These are phyloP conservation scores for Vanacampus margaritifer DNA, from an alignment of 2,113 vertebrate genomes.

Conservation along the genomic window DNA sequence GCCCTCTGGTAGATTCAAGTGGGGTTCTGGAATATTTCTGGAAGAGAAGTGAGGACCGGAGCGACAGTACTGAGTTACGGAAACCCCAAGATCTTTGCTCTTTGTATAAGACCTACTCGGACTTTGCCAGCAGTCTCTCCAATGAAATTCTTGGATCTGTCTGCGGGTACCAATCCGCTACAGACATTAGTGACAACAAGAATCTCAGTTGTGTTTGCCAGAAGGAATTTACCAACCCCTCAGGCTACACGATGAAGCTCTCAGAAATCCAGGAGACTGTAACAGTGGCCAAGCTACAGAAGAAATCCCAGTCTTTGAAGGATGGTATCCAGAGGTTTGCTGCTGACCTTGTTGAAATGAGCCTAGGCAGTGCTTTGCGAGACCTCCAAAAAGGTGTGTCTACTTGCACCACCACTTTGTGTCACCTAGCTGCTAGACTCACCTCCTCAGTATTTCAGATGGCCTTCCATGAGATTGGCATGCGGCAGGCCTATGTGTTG, in stretches of 20 bases:
- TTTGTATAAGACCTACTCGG: conserved; percentile 78
- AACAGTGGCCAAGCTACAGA: conserved; percentile 74
- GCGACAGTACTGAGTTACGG: conserved; percentile 60
- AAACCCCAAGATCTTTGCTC: conserved; percentile 72
- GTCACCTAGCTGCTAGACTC: conserved; percentile 86
- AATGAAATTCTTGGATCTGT: conserved; percentile 86
- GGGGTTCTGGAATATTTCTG: conserved; percentile 81
- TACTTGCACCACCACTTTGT: conserved; percentile 88
- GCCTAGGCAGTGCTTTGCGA: conserved; percentile 88
- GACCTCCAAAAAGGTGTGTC: conserved; percentile 93
- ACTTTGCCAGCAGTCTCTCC: conserved; percentile 86
- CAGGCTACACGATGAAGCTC: conserved; percentile 74
- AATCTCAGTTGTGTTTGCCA: conserved; percentile 78
- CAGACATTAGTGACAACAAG: conserved; percentile 74
- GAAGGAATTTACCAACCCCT: conserved; percentile 72
- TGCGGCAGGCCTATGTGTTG: conserved; percentile 81
- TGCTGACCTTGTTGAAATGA: conserved; percentile 89
- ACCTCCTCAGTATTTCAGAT: conserved; percentile 94
- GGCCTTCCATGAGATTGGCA: conserved; percentile 95
- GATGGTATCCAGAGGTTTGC: conserved; percentile 93
- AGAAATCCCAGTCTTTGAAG: conserved; percentile 80
- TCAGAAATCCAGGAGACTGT: conserved; percentile 75
- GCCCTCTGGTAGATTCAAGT: conserved; percentile 80
- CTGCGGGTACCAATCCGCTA: conserved; percentile 74
- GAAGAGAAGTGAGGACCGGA: conserved; percentile 63